phyloP scores from a whole-genome alignment of 2,888 invertebrate genomes.

The Caenorhabditis becei region DNA sequence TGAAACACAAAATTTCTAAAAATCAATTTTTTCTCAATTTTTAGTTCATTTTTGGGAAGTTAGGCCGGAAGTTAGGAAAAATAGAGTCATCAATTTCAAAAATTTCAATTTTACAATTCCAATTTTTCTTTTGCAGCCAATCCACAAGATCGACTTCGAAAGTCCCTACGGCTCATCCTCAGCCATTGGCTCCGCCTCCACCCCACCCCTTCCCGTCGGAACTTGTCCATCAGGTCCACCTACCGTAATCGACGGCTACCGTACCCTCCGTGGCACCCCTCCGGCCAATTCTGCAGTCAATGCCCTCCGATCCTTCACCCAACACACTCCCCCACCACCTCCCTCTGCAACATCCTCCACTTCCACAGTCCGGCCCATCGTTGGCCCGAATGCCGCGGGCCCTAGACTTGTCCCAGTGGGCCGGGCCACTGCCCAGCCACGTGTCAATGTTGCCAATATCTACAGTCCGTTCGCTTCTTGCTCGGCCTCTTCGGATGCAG shows the following conservation, averaged over 20 bases:
- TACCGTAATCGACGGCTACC: slow-evolving; percentile 71
- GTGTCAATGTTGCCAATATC: slow-evolving; percentile 78
- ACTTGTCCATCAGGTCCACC: slow-evolving; percentile 69
- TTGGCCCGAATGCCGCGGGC: slow-evolving; percentile 70
- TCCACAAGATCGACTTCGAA: slow-evolving; percentile 76
- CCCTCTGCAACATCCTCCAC: slow-evolving; percentile 37
- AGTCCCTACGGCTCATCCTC: slow-evolving; percentile 76
- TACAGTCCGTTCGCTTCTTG: slow-evolving; percentile 70
- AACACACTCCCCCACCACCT: slow-evolving; percentile 66
- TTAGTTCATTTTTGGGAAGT: too few species aligned
- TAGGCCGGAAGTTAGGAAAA: too few species aligned
- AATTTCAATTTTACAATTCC: too few species aligned
- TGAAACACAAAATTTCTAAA: too few species aligned
- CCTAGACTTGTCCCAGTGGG: slow-evolving; percentile 77
- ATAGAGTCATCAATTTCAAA: too few species aligned
- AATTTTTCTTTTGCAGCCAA: slow-evolving; percentile 70
- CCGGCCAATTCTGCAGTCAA: slow-evolving; percentile 63
- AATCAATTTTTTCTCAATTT: too few species aligned
- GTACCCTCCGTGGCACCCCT: slow-evolving; percentile 71
- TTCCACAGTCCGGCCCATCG: slow-evolving; percentile 69
- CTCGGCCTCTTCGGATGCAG: slow-evolving; percentile 60
- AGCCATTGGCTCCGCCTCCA: slow-evolving; percentile 67
- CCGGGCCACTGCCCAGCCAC: slow-evolving; percentile 78
- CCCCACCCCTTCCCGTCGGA: slow-evolving; percentile 71
- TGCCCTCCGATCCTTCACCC: slow-evolving; percentile 72